These are phyloP conservation scores for Hyaena hyaena DNA, from an alignment of 2,113 vertebrate genomes.

Conservation along the genomic window DNA sequence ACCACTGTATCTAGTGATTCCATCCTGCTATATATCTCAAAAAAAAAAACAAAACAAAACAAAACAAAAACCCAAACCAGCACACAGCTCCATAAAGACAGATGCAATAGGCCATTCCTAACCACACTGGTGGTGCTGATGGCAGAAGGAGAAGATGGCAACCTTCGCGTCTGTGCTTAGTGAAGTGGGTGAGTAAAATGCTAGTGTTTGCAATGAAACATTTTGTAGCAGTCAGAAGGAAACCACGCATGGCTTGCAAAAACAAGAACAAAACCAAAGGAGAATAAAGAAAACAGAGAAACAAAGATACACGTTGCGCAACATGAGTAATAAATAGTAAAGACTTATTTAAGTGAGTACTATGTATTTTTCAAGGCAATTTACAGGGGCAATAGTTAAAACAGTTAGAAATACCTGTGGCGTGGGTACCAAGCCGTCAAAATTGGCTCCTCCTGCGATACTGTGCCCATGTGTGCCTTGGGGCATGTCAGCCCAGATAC, in stretches of 20 bases:
- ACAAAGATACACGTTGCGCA: neutral
- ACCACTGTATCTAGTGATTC: neutral
- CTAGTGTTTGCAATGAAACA: neutral
- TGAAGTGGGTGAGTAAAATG: neutral
- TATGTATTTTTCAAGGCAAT: neutral
- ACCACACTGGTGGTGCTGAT: accelerated
- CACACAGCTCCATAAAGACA: neutral
- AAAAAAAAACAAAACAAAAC: no score
- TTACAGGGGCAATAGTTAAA: neutral
- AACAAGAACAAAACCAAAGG: neutral
- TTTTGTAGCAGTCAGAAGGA: neutral
- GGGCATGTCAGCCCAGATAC: accelerated
- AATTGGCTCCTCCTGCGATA: neutral
- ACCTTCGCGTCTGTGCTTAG: neutral
- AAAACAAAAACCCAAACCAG: no score
- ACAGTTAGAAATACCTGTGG: neutral
- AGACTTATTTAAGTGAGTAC: neutral
- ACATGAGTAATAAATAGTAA: neutral
- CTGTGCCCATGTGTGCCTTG: neutral
- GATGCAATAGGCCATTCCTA: neutral
- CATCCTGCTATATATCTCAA: neutral
- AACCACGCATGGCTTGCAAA: neutral
- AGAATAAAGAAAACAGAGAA: neutral
- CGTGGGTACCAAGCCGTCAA: accelerated
- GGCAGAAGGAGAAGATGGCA: neutral